Evolutionary conservation across 1,140 invertebrate genomes (phyloP).

Genomic region (Antheraea mylitta): DNA sequence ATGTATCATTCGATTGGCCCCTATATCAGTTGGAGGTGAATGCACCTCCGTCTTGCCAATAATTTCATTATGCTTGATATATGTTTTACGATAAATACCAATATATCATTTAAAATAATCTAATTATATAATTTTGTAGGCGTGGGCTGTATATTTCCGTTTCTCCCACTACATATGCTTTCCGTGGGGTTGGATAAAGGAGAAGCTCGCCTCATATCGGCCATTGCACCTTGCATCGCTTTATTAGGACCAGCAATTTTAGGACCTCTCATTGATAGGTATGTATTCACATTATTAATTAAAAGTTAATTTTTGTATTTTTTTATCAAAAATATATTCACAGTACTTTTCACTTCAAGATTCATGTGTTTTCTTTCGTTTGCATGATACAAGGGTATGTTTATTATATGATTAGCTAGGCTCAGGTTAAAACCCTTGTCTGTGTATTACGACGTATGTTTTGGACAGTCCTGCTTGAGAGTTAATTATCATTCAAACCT

Average conservation of each 20-base stretch:
- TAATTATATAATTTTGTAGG: conserved; percentile 75
- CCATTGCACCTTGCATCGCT: conserved; percentile 85
- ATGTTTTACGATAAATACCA: not conserved
- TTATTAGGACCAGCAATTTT: conserved; percentile 84
- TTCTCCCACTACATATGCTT: conserved; percentile 86
- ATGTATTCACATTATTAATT: conserved; percentile 24
- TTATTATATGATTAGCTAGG: too few species aligned
- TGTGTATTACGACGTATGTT: too few species aligned
- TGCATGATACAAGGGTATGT: too few species aligned
- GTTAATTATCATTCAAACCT: too few species aligned
- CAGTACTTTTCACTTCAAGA: too few species aligned
- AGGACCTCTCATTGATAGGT: conserved; percentile 84
- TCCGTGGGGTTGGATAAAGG: conserved; percentile 83
- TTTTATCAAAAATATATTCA: too few species aligned
- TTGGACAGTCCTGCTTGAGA: too few species aligned
- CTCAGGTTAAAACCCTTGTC: too few species aligned
- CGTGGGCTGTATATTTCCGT: conserved; percentile 87
- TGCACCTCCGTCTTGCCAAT: not conserved
- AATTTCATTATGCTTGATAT: not conserved
- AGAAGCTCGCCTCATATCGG: conserved; percentile 86
- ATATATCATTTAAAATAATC: not conserved
- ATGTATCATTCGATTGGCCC: not conserved
- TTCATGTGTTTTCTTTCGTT: too few species aligned
- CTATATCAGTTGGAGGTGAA: not conserved
- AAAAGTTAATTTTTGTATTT: not conserved